phyloP scores from a whole-genome alignment of 1,140 invertebrate species.

The Nixonia krombeini region DNA sequence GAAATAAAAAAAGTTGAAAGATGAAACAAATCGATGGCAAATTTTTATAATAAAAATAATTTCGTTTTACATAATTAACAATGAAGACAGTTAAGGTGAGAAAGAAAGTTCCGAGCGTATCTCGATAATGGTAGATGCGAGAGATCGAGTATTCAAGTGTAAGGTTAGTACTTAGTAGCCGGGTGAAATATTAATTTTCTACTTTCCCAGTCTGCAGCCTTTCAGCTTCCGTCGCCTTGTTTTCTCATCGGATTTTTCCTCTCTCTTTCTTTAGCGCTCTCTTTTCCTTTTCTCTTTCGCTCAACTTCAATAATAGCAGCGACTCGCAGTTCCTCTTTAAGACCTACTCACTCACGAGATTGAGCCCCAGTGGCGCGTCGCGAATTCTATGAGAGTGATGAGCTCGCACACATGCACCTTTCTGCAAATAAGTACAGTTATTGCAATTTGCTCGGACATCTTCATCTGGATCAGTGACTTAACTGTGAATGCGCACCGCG shows the following conservation, averaged over 20 bases:
- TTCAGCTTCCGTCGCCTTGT: slow-evolving; percentile 14
- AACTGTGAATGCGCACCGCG: background rate
- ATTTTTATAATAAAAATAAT: too few species aligned
- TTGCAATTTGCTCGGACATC: slow-evolving; percentile 12
- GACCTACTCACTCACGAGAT: slow-evolving; percentile 22
- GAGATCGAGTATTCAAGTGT: slow-evolving; percentile 3
- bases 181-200: slow-evolving; percentile 30
- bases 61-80: too few species aligned
- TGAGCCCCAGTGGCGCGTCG: slow-evolving; percentile 9
- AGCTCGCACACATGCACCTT: slow-evolving; percentile 9
- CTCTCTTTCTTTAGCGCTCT: slow-evolving; percentile 2
- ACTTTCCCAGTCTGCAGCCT: slow-evolving; percentile 16
- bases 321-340: slow-evolving; percentile 12
- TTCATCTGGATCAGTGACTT: slow-evolving; percentile 6
- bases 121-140: slow-evolving; percentile 8
- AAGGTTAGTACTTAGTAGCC: slow-evolving; percentile 8
- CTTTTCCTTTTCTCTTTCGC: slow-evolving; percentile 2
- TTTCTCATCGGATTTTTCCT: slow-evolving; percentile 25
- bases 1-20: too few species aligned
- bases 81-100: background rate
- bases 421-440: slow-evolving; percentile 16
- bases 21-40: too few species aligned
- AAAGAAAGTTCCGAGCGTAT: background rate
- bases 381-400: slow-evolving; percentile 22
- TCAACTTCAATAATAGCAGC: slow-evolving; percentile 18